A percentile compares a stretch with the other conserved stretches of the same genome.
Conservation (phyloP, 2,113 vertebrate genomes). For the Chaetops frenatus region DNA sequence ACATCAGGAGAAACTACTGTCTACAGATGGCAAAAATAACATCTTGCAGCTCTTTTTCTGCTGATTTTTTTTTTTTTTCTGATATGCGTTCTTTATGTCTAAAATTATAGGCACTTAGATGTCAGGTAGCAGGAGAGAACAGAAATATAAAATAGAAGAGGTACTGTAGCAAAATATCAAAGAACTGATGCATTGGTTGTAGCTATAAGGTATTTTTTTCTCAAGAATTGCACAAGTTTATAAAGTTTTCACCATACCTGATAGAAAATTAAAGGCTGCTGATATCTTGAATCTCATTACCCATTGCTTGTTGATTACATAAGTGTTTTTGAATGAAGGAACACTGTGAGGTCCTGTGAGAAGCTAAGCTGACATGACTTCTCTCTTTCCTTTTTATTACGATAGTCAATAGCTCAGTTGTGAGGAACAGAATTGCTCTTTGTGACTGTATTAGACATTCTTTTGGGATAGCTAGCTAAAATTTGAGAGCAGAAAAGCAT, state of each 20-base stretch:
- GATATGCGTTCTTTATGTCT: conserved; percentile 3
- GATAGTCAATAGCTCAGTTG: conserved; percentile 58
- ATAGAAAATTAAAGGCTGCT: conserved; percentile 40
- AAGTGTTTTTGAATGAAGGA: conserved; percentile 62
- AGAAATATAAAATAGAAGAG: background rate
- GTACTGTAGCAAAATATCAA: conserved; percentile 49
- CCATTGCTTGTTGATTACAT: conserved; percentile 62
- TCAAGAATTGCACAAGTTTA: conserved; percentile 50
- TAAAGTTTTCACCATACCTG: conserved; percentile 45
- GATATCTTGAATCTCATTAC: conserved; percentile 52
- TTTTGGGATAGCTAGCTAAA: conserved; percentile 43
- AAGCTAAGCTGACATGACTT: conserved; percentile 52
- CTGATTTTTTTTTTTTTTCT: background rate
- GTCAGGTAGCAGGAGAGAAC: conserved; percentile 32
- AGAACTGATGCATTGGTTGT: conserved; percentile 8
- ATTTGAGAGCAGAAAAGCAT: conserved; percentile 38
- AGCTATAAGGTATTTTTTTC: background rate
- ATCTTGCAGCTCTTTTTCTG: conserved; percentile 8
- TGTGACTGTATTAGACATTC: conserved; percentile 46
- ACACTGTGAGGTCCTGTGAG: conserved; percentile 57
- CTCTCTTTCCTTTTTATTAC: conserved; percentile 46
- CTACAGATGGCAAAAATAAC: conserved; percentile 48
- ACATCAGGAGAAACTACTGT: background rate
- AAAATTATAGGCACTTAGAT: conserved; percentile 66
- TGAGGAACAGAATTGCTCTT: conserved; percentile 65